Evolutionary conservation across 2,888 invertebrate genomes (phyloP).

Genomic region (Hypomecis punctinalis): DNA sequence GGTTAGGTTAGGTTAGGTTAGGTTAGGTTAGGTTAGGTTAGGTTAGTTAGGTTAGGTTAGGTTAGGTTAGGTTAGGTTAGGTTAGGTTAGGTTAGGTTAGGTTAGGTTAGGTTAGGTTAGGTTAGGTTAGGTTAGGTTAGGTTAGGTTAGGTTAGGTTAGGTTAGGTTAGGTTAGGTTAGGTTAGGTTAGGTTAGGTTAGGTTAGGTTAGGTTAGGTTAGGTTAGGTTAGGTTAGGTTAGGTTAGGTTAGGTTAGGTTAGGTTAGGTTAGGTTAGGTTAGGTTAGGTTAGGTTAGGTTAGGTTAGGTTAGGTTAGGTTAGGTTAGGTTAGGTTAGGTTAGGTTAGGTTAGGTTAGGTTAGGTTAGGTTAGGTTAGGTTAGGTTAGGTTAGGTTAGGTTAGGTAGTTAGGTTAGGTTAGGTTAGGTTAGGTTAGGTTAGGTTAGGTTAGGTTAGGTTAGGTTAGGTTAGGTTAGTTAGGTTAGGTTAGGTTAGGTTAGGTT

Average conservation of each 20-base stretch:
- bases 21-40: no score
- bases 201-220: constrained; percentile 42
- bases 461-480: no score
- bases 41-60: constrained; percentile 42
- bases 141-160: constrained; percentile 39
- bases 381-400: no score
- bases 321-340: constrained; percentile 32
- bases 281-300: constrained; percentile 36
- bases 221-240: constrained; percentile 41
- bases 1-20: no score
- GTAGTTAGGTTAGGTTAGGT: no score
- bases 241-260: constrained; percentile 41
- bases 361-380: no score
- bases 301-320: constrained; percentile 35
- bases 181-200: constrained; percentile 46
- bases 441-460: no score
- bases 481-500: no score
- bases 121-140: constrained; percentile 41
- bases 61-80: constrained; percentile 43
- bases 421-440: no score
- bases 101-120: constrained; percentile 42
- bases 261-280: constrained; percentile 39
- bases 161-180: constrained; percentile 38
- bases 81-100: constrained; percentile 43
- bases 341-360: no score